Base-by-base conservation (phyloP, 2,888 invertebrate genomes). In the Drymonia ruficornis region DNA sequence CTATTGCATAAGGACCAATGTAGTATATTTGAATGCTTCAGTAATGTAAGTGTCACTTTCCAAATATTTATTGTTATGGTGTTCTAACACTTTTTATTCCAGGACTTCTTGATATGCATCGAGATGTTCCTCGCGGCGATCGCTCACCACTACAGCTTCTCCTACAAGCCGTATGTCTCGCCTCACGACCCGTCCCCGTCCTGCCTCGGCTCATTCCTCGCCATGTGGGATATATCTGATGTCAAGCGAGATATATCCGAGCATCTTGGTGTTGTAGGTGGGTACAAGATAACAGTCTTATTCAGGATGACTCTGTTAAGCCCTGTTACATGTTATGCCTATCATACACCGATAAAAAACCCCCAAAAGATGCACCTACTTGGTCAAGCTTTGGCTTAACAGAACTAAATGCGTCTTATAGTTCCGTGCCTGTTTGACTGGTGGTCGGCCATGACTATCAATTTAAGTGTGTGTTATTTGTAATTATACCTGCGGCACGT, bases 181-280 rank as follows among this genome's bases (percentile, higher is more conserved):
- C 93, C 93, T 48, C 87, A 88, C 50, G 87, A 93, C 73, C 87
- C 92, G 16, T 91, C 94, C 59, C 87, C 86, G 0, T 91, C 93
- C 0, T 96, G 97, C 83, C 96, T 97, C 74, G 94, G 95, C 47
- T 96, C 97, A 0, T 97, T 98, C 85, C 87, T 96, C 61, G 97
- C 98, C 16, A 98, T 99, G 98, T 98, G 98, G 96, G 98, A 99
- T 82, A 96, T 99, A n/a, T 97, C 98, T 0, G 99, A 99, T 85
- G 98, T 99, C 42, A 97, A 97, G 67, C 95, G 96, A 60, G 99
- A 99, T 82, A 96, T 99, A 50, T 95, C 96, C 31, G 98, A 99
- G 81, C 99, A 99, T 83, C 94, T 99, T 54, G 97, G 97, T 15
- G 98, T 98, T 56, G 97, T 99, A 45, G 95, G 97, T 94, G 87